These are phyloP conservation scores for Callocephalon fimbriatum DNA, from an alignment of 2,113 vertebrate species.

Conservation along the genomic window DNA sequence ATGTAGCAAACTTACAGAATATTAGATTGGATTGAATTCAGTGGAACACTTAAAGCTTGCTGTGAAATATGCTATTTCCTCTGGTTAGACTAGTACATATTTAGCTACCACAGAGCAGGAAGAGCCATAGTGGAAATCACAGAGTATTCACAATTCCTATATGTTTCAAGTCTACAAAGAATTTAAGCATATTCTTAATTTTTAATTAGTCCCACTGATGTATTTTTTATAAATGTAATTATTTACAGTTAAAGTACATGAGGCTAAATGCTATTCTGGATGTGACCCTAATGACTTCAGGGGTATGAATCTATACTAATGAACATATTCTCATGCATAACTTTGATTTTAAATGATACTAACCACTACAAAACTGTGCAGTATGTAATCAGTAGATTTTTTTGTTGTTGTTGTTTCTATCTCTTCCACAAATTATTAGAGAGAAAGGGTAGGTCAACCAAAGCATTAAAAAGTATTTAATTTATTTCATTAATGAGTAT, in stretches of 20 bases:
- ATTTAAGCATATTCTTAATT: background rate
- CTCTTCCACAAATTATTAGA: background rate
- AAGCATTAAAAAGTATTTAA: background rate
- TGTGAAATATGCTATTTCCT: background rate
- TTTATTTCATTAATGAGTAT: background rate
- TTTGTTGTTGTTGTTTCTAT: background rate
- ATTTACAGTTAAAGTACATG: background rate
- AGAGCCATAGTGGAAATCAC: background rate
- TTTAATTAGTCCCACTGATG: background rate
- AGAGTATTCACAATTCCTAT: background rate
- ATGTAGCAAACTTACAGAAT: background rate
- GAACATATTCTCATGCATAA: background rate
- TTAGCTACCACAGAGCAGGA: background rate
- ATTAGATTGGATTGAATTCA: background rate
- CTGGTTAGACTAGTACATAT: background rate
- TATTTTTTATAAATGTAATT: background rate
- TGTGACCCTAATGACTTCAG: background rate
- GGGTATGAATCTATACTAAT: background rate
- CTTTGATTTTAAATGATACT: background rate
- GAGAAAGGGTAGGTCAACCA: background rate
- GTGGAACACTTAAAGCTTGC: background rate
- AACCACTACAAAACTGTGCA: background rate
- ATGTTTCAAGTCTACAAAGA: background rate
- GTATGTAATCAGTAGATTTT: background rate
- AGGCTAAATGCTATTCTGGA: background rate